phyloP scores from a whole-genome alignment of 2,888 invertebrate genomes.

The Pammene aurita region DNA sequence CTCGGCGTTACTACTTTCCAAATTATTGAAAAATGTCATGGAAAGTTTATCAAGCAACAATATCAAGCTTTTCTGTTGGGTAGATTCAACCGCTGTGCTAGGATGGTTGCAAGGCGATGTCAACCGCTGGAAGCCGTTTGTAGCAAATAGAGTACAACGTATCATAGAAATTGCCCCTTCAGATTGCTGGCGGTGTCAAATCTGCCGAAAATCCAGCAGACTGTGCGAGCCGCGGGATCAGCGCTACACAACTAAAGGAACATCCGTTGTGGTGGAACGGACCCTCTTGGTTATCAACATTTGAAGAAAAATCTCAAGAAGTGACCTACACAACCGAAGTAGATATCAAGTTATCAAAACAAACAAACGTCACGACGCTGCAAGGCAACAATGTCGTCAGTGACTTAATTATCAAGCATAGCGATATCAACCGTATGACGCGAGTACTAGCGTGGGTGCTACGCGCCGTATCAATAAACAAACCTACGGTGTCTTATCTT shows the following conservation, averaged over 20 bases:
- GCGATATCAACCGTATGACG: background rate
- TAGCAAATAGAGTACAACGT: slow-evolving; percentile 39
- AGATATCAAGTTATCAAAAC: slow-evolving; percentile 12
- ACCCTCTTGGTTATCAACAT: slow-evolving; percentile 5
- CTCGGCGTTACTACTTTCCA: slow-evolving; percentile 33
- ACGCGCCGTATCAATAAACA: background rate
- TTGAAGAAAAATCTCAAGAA: background rate
- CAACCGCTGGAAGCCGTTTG: slow-evolving; percentile 35
- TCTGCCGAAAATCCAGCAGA: slow-evolving; percentile 45
- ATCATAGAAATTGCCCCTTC: slow-evolving; percentile 42
- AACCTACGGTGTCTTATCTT: background rate
- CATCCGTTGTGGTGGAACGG: slow-evolving; percentile 22
- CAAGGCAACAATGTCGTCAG: background rate
- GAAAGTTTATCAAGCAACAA: background rate
- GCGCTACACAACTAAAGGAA: background rate
- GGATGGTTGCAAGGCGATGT: slow-evolving; percentile 43
- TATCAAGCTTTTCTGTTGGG: slow-evolving; percentile 40
- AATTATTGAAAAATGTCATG: slow-evolving; percentile 39
- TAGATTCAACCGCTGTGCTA: slow-evolving; percentile 43
- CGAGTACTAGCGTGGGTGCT: too few species aligned
- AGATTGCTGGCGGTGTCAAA: slow-evolving; percentile 44
- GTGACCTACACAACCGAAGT: background rate
- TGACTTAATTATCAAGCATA: background rate
- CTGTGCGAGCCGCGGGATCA: slow-evolving; percentile 43
- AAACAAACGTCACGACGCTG: background rate